Evolutionary conservation across 2,113 vertebrate species (phyloP).

Genomic region (Coptodon rendalli): DNA sequence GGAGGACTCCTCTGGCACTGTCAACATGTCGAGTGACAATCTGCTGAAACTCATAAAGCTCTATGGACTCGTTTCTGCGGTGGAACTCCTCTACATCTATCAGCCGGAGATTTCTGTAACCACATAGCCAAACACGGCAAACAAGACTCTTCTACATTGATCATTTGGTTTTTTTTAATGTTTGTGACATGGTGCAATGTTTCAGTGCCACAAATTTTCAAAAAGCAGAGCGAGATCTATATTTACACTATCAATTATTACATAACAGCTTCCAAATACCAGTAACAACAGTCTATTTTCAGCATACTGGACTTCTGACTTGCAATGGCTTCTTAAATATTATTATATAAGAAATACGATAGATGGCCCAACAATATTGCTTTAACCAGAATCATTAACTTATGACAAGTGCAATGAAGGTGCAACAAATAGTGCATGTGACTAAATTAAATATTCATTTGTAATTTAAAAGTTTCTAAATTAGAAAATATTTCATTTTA

Average conservation of each 20-base stretch:
- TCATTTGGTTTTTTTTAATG: neutral
- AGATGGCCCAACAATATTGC: neutral
- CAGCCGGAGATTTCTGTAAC: constrained; percentile 78
- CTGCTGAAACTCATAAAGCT: constrained; percentile 76
- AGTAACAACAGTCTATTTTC: neutral
- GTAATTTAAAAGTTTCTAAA: neutral
- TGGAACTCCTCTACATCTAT: constrained; percentile 78
- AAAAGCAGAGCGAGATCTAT: neutral
- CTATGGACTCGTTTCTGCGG: constrained; percentile 73
- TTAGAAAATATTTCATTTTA: neutral
- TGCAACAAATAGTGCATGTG: neutral
- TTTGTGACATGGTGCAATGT: neutral
- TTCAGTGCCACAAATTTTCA: neutral
- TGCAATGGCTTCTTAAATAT: neutral
- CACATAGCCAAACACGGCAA: neutral
- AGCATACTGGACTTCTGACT: neutral
- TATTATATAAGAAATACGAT: neutral
- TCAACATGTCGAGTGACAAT: constrained; percentile 74
- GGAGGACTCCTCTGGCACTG: constrained; percentile 69
- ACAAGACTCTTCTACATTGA: neutral
- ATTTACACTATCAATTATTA: neutral
- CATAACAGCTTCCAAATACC: neutral
- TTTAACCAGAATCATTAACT: neutral
- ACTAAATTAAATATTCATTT: neutral
- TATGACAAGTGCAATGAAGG: neutral